A percentile compares a stretch with the other conserved stretches of the same genome.
These are phyloP conservation scores for Grammomys dolichurus DNA, from an alignment of 2,113 vertebrate genomes.

Conservation along the genomic window DNA sequence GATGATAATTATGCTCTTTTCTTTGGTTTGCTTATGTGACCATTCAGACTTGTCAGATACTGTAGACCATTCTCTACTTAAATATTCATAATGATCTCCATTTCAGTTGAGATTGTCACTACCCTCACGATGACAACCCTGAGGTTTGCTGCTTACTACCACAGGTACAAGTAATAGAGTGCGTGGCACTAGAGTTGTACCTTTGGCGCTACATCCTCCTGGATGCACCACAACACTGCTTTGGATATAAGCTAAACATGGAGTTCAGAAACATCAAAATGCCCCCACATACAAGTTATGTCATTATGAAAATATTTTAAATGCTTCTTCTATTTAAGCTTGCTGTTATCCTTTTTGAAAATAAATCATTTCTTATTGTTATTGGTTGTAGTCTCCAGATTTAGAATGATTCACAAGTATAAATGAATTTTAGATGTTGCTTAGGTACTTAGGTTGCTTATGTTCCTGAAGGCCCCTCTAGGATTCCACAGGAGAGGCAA, in stretches of 20 bases:
- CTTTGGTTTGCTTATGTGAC: background rate
- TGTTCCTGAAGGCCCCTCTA: background rate
- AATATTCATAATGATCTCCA: background rate
- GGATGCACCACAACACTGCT: background rate
- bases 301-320: background rate
- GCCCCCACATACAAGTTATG: background rate
- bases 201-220: background rate
- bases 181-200: too few relatives aligned
- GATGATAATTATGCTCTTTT: background rate
- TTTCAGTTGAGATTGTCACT: background rate
- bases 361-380: background rate
- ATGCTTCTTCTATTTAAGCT: background rate
- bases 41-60: background rate
- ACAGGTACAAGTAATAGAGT: background rate
- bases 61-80: background rate
- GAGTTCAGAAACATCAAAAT: background rate
- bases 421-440: background rate
- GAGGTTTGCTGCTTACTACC: background rate
- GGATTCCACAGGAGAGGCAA: too few relatives aligned
- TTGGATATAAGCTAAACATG: background rate
- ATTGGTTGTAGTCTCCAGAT: background rate
- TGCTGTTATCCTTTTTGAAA: background rate
- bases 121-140: background rate
- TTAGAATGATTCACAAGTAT: background rate
- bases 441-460: background rate